Percentiles rank a stretch among this genome's conserved stretches.
These are phyloP conservation scores for Didymodactylos carnosus DNA, from an alignment of 2,888 invertebrate species.

Conservation along the genomic window DNA sequence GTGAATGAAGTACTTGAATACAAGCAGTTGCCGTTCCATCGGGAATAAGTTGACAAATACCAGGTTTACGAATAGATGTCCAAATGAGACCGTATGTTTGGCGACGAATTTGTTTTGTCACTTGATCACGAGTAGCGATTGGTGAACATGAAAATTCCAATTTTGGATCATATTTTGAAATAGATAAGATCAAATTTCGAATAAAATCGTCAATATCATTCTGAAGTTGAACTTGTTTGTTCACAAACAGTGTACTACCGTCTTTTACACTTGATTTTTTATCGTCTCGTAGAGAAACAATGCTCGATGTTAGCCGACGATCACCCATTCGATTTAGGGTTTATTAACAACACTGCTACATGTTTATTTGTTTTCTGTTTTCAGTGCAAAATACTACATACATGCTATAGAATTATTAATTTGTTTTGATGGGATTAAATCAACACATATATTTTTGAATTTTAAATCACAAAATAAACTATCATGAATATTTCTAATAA, in stretches of 20 bases:
- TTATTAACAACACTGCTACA: no score
- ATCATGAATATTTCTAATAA: no score
- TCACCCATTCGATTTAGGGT: no score
- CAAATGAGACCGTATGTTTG: neutral
- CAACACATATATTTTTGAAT: no score
- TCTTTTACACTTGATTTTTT: no score
- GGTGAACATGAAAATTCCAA: neutral
- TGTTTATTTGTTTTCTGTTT: no score
- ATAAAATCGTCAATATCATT: neutral
- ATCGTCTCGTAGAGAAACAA: no score
- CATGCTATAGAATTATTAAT: no score
- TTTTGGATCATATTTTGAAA: neutral
- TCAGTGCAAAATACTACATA: no score
- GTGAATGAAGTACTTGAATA: neutral
- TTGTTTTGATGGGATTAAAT: no score
- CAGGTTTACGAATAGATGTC: neutral
- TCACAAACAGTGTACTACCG: neutral
- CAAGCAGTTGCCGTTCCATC: neutral
- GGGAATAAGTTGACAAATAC: neutral
- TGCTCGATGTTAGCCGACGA: no score
- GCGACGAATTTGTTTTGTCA: neutral
- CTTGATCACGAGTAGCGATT: neutral
- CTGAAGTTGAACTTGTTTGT: neutral
- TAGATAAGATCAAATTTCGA: neutral
- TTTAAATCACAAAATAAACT: no score